Base-by-base conservation (phyloP, 2,797 vertebrate species). In the Platalea minor region DNA sequence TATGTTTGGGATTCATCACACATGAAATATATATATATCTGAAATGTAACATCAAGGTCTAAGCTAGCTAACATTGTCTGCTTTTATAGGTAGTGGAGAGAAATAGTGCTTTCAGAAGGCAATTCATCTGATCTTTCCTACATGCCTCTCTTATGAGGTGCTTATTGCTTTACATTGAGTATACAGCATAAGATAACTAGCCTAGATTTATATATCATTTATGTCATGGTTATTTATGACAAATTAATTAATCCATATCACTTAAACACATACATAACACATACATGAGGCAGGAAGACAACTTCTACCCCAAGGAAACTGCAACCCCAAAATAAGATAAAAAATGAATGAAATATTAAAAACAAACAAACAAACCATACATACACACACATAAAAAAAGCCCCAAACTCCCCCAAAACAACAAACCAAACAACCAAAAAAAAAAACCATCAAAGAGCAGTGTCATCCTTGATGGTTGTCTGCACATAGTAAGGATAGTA, bases 391-490 rank as follows among this genome's bases (percentile, higher is more conserved):
- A 41, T 6, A 18, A 43, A 54, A 72, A 41, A 20, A 3, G 37
- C 37, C 1, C 9, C 3, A 37, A 68, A 39, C 14, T 63, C 9
- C 29, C 26, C 4, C 6, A 28, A 46, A 69, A 28, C 4, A 76
- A 56, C 1, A 11, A 56, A 46, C 0, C 7, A 65, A 70, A 2
- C 11, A 59, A 20, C 24, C 21, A 48, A 48, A 13, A 13, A 33
- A 7, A 19, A 3, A 15, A 4, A 11, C 1, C 12, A 4, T 9
- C 24, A 31, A 80, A 48, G 8, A 29, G 0, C 19, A 33, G 8
- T 45, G 31, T 60, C 10, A 60, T 29, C 13, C 12, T 72, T 51
- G 17, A 3, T 67, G 25, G 17, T 54, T 76, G 8, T n/a, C 35
- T 56, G 21, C 5, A 6, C 10, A 25, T 7, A 35, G 9, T 37